Conservation (phyloP, 2,888 invertebrate genomes). For the Dioctria rufipes region DNA sequence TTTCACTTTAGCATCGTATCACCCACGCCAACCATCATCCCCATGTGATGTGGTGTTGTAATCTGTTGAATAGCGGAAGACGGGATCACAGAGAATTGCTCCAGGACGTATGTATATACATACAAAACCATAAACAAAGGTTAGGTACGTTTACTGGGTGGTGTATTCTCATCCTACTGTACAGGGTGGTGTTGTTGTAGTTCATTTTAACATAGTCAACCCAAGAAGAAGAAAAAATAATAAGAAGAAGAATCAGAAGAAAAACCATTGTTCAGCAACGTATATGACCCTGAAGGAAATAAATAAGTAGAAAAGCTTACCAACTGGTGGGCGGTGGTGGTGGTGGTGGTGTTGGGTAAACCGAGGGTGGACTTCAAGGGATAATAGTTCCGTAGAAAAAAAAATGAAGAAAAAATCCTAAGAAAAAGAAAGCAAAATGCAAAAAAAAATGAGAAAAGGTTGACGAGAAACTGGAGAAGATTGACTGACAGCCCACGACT, state of each 20-base stretch:
- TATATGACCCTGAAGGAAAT: background rate
- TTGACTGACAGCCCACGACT: constrained; percentile 60
- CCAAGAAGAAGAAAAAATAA: no score
- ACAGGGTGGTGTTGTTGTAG: no score
- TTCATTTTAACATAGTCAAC: no score
- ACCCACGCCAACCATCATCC: constrained; percentile 22
- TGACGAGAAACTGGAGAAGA: constrained; percentile 57
- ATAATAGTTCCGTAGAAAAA: constrained; percentile 37
- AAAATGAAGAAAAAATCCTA: constrained; percentile 9
- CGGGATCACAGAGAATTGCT: constrained; percentile 23
- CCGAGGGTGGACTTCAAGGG: background rate
- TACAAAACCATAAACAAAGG: constrained; percentile 40
- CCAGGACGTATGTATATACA: constrained; percentile 2
- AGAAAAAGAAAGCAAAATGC: constrained; percentile 33
- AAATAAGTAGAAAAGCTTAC: constrained; percentile 13
- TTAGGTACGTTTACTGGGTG: constrained; percentile 24
- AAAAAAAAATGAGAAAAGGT: constrained; percentile 37
- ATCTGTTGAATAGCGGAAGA: constrained; percentile 49
- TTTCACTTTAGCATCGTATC: constrained; percentile 28
- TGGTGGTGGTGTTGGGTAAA: no score
- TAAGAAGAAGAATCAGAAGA: no score
- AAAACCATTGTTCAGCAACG: no score
- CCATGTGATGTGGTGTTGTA: constrained; percentile 46
- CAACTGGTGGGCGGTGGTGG: background rate
- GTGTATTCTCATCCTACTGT: background rate